Percentiles rank a stretch among this genome's conserved stretches.
Evolutionary conservation across 2,113 vertebrate genomes (phyloP).

Genomic region (Raphicerus campestris): DNA sequence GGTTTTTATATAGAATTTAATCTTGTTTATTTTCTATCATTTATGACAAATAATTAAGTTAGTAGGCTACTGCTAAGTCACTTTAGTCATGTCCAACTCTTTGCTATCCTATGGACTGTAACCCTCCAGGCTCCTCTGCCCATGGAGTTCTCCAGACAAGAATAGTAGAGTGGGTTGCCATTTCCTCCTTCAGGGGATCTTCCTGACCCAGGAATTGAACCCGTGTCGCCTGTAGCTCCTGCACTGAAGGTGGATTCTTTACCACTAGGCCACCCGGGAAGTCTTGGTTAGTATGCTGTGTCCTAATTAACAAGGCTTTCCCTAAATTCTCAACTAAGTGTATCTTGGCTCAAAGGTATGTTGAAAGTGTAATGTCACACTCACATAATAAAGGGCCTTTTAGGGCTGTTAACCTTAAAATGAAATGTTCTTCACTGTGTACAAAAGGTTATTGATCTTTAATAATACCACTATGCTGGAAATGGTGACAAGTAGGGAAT

Average conservation of each 20-base stretch:
- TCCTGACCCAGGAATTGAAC: background rate
- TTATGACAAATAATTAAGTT: slow-evolving; percentile 34
- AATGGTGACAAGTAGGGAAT: slow-evolving; percentile 23
- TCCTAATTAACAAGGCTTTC: slow-evolving; percentile 47
- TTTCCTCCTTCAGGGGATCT: background rate
- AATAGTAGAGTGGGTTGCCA: background rate
- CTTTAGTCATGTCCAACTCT: background rate
- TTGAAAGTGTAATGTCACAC: slow-evolving; percentile 54
- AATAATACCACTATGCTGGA: slow-evolving; percentile 1
- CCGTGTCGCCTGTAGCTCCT: background rate
- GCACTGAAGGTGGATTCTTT: background rate
- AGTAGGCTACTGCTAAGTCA: background rate
- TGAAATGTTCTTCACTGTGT: slow-evolving; percentile 49
- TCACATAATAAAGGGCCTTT: slow-evolving; percentile 52
- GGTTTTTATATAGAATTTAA: slow-evolving; percentile 45
- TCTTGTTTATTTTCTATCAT: slow-evolving; percentile 31
- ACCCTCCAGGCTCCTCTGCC: background rate
- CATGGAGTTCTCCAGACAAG: background rate
- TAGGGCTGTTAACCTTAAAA: slow-evolving; percentile 45
- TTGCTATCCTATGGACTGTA: background rate
- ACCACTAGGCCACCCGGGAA: background rate
- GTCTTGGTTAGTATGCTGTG: slow-evolving; percentile 15
- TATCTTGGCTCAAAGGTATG: slow-evolving; percentile 47
- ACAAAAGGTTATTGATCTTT: slow-evolving; percentile 48
- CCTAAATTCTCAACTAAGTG: slow-evolving; percentile 40